Percentiles rank a stretch among this genome's conserved stretches.
These are phyloP conservation scores for Gallinago nigripennis DNA, from an alignment of 2,797 vertebrate species.

Conservation along the genomic window DNA sequence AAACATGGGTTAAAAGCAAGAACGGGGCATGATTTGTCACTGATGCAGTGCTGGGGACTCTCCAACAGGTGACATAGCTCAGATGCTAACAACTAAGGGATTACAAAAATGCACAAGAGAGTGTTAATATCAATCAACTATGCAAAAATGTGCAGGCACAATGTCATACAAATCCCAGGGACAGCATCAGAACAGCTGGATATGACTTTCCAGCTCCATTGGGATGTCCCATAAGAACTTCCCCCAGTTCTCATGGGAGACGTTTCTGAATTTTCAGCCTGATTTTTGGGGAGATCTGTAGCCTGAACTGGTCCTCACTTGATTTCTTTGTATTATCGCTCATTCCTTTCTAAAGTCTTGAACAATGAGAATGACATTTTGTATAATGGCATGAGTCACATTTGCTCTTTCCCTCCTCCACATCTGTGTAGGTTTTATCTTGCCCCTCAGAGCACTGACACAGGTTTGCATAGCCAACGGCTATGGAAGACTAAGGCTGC, in stretches of 20 bases:
- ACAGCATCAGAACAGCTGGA: neutral
- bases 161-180: neutral
- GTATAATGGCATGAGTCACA: constrained; percentile 33
- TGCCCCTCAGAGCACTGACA: constrained; percentile 42
- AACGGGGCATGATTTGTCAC: rapidly evolving
- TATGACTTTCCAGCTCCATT: neutral
- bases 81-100: neutral
- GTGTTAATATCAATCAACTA: neutral
- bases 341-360: constrained; percentile 23
- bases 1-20: neutral
- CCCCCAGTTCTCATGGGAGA: neutral
- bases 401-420: constrained; percentile 51
- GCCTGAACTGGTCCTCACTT: neutral
- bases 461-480: neutral
- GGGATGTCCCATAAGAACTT: neutral
- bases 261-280: neutral
- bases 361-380: constrained; percentile 33
- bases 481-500: neutral
- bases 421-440: constrained; percentile 48
- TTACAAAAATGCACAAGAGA: neutral
- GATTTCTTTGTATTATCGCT: neutral
- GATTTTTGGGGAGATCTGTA: neutral
- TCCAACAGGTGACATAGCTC: neutral
- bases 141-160: neutral
- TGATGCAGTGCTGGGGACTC: neutral